Base-by-base conservation (phyloP, 1,140 invertebrate species). In the Potamilus streckersoni region DNA sequence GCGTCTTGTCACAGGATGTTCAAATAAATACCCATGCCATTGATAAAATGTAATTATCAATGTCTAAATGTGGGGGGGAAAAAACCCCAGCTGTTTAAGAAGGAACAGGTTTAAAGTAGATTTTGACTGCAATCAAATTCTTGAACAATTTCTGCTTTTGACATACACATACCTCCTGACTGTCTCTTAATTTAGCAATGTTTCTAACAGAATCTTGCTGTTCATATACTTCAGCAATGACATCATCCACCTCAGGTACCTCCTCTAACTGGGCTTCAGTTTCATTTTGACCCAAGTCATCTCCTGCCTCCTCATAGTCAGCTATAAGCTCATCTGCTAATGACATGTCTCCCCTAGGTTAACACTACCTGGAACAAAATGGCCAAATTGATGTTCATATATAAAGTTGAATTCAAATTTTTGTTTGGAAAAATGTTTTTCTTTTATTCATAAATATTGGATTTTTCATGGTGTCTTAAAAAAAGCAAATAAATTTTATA, bases 251-350 rank as follows among this genome's bases (percentile, higher is more conserved):
- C 70, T 89, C 87, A 17, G 80, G 79, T 57, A 85, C 79, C 65
- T 89, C 86, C 23, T 82, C 79, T 15, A 84, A 82, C n/a, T 84
- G 83, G 23, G 83, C 82, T 38, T 88, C 80, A 57, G 84, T 84
- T 61, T 90, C 88, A 79, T 92, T 92, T 82, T 95, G 94, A 83
- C 95, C 94, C 19, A 83, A 72, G 71, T 86, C 85, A 19, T 85
- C 85, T 14, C 82, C 87, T 85, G 95, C 95, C 85, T 97, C 96
- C 90, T 98, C 97, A 59, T 98, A 93, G 93, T 98, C 97, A 55
- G 97, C 97, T 58, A 98, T 90, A 66, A 99, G 91, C 91, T 98
- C 97, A 86, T 99, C 97, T 0, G 96, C 97, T 80, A 99, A 91
- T 87, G 97, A 98, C 97, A 98, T 98, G 38, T 38, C 8, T 38